Conservation (phyloP, 2,113 vertebrate species). For the Aramus guarauna region DNA sequence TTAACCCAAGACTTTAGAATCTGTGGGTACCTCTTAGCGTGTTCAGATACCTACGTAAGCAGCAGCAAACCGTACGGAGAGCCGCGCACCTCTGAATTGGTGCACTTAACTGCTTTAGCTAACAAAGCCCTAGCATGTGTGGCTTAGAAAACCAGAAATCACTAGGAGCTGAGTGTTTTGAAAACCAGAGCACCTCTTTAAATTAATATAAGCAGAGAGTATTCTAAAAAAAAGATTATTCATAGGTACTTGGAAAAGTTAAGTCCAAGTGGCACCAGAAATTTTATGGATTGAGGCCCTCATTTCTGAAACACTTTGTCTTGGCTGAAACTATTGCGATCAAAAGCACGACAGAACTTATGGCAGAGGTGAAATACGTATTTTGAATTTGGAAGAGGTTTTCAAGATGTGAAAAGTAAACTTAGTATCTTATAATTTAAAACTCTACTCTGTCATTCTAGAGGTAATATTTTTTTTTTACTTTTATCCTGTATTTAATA, state of each 20-base stretch:
- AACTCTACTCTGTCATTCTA: neutral
- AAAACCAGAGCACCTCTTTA: neutral
- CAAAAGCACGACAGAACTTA: neutral
- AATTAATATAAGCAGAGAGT: neutral
- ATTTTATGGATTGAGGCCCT: neutral
- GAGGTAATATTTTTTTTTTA: slow-evolving; percentile 28
- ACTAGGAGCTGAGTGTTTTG: neutral
- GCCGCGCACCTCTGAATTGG: accelerated
- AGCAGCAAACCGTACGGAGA: neutral
- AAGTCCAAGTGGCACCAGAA: neutral
- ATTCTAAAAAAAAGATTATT: neutral
- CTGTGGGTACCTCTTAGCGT: neutral
- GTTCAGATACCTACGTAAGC: neutral
- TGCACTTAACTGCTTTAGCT: neutral
- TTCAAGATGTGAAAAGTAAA: slow-evolving; percentile 25
- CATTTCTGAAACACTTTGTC: neutral
- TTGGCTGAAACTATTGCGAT: neutral
- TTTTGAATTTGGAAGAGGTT: slow-evolving; percentile 8
- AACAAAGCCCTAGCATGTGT: neutral
- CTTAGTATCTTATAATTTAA: neutral
- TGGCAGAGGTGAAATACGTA: neutral
- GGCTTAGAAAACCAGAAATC: neutral
- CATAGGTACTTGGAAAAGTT: neutral
- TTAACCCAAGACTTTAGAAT: neutral
- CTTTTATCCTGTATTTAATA: slow-evolving; percentile 16